Base-by-base conservation (phyloP, 2,888 invertebrate genomes). In the Quadroppia sp. region DNA sequence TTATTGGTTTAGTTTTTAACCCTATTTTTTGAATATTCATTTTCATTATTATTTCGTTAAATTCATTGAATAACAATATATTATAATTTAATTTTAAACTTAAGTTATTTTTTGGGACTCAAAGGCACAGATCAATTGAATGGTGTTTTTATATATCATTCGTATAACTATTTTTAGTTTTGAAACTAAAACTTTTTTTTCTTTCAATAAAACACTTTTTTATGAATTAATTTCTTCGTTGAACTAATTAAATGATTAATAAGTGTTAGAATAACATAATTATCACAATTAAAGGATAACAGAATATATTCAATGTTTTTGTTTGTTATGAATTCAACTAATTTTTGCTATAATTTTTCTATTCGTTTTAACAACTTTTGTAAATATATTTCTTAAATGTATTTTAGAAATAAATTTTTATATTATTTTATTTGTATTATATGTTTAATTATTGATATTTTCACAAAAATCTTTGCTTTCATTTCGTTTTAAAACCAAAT, bases 101-200 rank as follows among this genome's bases (percentile, higher is more conserved):
- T 15, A 32, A 61, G 30, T 9, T 59, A n/a, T 59, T 7, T 59
- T 2, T 59, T n/a, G 59, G 25, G 25, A 23, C 28, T 61, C 25
- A 32, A 36, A 32, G 61, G 30, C 61, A 32, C 30, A 13, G 59
- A 61, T 61, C 30, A 61, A 28, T 61, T 6, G 61, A 61, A 61
- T 61, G n/a, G 23, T 13, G 45, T 45, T 15, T 45, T 45, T 61
- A 61, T 61, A 17, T 25, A 25, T 32, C 30, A 25, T 32, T 61
- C 11, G 15, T 59, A 9, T 36, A 36, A 36, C 36, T 36, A 9
- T 36, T 36, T 36, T 36, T 36, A 36, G 9, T 4, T 36, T 36
- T 36, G 36, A 36, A 36, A 36, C 36, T 7, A 36, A 36, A 36
- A 36, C 9, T 36, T 9, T 7, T n/a, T n/a, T n/a, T n/a, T n/a